Evolutionary conservation across 2,797 vertebrate genomes (phyloP).

Genomic region (Loriculus beryllinus): DNA sequence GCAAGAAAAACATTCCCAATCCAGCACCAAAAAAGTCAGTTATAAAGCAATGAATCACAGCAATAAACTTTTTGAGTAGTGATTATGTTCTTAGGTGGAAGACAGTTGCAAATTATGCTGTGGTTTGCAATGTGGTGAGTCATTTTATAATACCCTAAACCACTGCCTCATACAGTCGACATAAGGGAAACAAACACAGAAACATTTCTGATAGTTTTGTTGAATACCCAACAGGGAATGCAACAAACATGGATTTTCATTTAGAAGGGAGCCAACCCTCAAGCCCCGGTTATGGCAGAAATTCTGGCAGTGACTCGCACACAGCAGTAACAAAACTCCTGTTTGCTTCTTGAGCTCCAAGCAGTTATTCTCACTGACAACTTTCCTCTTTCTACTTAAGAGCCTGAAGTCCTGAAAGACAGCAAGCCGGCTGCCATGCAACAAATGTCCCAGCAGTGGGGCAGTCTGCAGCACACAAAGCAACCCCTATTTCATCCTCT

Average conservation of each 20-base stretch:
- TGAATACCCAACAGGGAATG: not conserved
- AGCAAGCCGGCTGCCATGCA: not conserved
- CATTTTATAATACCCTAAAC: not conserved
- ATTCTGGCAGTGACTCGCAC: not conserved
- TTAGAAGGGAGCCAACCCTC: not conserved
- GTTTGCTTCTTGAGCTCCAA: not conserved
- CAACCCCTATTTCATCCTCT: not conserved
- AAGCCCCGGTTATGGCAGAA: not conserved
- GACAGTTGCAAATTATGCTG: not conserved
- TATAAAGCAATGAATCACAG: not conserved
- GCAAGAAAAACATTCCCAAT: not conserved
- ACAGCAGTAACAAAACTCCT: not conserved
- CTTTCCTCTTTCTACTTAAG: not conserved
- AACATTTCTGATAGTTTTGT: not conserved
- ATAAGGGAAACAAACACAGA: not conserved
- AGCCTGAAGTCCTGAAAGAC: not conserved
- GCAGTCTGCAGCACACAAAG: not conserved
- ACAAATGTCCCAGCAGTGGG: not conserved
- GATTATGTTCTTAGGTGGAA: not conserved
- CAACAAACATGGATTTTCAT: not conserved
- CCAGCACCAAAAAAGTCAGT: not conserved
- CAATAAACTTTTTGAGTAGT: not conserved
- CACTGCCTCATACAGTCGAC: not conserved
- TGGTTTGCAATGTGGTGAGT: not conserved
- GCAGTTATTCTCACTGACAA: not conserved